Evolutionary conservation across 2,113 vertebrate species (phyloP), one percentile per base, ranked within the genome.

Genomic region (Platycercus adscitus): DNA sequence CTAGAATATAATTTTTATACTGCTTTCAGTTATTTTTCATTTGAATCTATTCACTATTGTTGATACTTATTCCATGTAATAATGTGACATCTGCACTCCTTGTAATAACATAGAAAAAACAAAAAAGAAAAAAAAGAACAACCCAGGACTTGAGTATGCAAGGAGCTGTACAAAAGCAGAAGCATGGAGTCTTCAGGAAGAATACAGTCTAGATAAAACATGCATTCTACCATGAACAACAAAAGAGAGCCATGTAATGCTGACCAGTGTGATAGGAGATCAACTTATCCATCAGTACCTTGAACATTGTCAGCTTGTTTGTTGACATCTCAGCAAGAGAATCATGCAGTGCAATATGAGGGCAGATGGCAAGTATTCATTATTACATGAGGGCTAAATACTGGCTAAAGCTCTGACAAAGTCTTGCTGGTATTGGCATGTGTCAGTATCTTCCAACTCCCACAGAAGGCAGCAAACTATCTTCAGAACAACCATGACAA

Each of bases 341-440:
- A 39, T 11, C 21, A 13, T 13, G 8, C 9, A n/a, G 43, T 63
- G 46, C 6, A 17, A 5, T 25, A 21, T 6, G 17, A 85, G 50
- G 25, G 43, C 6, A 3, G 10, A 25, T 53, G 46, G 13, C 56
- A 28, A 31, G 17, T 17, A 58, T 28, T 25, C 33, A 31, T 37
- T 7, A 31, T 17, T 37, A 25, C 0, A 0, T 24, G 46, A 44
- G 28, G 4, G 11, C 33, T 55, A 55, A 87, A 39, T 24, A 29
- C 16, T 29, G 11, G 49, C 44, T 73, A 0, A 8, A 76, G 31
- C 14, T 68, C 46, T 81, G 65, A 79, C 12, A 14, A 81, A 69
- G 19, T 55, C 55, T 66, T 69, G 11, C 24, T 73, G 46, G 10
- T 53, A 28, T 17, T 39, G 14, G 24, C 21, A n/a, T 8, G 2